A percentile compares a stretch with the other conserved stretches of the same genome.
Evolutionary conservation across 2,888 invertebrate species (phyloP).

Genomic region (Limnephilus auricula): DNA sequence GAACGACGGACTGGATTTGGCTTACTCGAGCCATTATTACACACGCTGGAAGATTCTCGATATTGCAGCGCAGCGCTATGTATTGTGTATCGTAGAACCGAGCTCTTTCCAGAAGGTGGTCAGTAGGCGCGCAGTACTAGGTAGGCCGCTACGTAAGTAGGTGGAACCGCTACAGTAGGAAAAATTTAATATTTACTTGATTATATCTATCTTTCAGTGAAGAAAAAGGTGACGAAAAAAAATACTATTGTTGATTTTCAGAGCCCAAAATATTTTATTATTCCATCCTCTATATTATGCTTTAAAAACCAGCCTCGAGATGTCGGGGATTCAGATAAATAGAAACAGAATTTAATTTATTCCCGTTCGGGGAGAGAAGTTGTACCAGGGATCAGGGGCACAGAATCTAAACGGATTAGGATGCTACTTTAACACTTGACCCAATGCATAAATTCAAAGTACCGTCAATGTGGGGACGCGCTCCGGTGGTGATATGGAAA

Average conservation of each 20-base stretch:
- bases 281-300: background rate
- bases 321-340: slow-evolving; percentile 19
- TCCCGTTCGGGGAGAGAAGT: slow-evolving; percentile 26
- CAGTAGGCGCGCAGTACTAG: no score
- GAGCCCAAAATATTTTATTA: background rate
- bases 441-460: slow-evolving; percentile 33
- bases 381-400: background rate
- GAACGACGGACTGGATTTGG: no score
- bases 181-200: no score
- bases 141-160: no score
- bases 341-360: slow-evolving; percentile 50
- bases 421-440: slow-evolving; percentile 25
- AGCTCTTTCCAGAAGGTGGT: no score
- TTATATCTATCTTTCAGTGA: no score
- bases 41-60: no score
- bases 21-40: no score
- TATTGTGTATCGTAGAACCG: no score
- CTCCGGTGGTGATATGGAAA: slow-evolving; percentile 16
- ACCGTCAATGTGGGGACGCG: slow-evolving; percentile 21
- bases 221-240: background rate
- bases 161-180: no score
- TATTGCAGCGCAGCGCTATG: no score
- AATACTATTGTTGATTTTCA: background rate
- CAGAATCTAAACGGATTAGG: slow-evolving; percentile 40
- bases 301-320: background rate